Conservation (phyloP, 2,113 vertebrate species). For the Oryzias melastigma region DNA sequence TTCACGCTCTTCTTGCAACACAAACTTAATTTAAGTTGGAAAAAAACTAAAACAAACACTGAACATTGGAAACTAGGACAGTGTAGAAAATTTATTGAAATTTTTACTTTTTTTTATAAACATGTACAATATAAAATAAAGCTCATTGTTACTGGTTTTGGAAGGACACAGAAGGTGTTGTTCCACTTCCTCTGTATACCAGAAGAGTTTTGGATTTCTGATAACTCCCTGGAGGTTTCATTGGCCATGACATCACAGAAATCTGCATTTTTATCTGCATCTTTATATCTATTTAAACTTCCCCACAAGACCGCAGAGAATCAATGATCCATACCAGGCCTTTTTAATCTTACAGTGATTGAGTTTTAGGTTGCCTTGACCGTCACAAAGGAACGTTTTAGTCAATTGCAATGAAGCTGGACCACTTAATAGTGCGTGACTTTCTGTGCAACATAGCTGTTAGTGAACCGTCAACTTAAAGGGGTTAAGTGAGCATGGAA, state of each 20-base stretch:
- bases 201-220: constrained; percentile 43
- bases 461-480: constrained; percentile 74
- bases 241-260: constrained; percentile 59
- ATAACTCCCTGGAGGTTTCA: constrained; percentile 42
- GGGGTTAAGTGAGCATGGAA: constrained; percentile 64
- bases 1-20: too few relatives aligned
- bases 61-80: too few relatives aligned
- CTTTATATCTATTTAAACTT: constrained; percentile 36
- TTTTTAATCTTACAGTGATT: constrained; percentile 9
- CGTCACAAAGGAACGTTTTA: constrained; percentile 31
- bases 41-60: too few relatives aligned
- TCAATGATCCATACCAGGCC: constrained; percentile 44
- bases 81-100: too few relatives aligned
- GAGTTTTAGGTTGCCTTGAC: constrained; percentile 23
- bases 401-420: constrained; percentile 45
- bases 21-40: too few relatives aligned
- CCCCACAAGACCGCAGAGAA: constrained; percentile 42
- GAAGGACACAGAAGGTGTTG: constrained; percentile 35
- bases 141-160: constrained; percentile 32
- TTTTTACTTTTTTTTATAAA: too few relatives aligned
- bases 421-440: constrained; percentile 33
- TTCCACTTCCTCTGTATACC: constrained; percentile 26
- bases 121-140: not conserved
- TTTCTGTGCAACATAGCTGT: constrained; percentile 38
- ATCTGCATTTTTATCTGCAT: too few relatives aligned